Conservation (phyloP, 1,140 invertebrate genomes). For the Drosophila kepulauana region DNA sequence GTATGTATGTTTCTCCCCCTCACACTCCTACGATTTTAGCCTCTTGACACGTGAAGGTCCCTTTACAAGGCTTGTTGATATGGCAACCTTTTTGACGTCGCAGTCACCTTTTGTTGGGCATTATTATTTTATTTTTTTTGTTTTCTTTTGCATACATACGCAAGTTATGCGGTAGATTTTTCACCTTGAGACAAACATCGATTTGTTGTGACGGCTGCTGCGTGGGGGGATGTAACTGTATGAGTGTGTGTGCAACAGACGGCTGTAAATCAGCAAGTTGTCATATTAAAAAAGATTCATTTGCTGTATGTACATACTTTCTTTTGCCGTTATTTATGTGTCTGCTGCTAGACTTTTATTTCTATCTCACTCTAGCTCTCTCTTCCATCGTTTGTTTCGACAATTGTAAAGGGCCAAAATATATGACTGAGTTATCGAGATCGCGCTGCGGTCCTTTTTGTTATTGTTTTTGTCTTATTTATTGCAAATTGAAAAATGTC, state of each 20-base stretch:
- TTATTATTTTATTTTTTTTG: neutral
- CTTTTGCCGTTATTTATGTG: constrained; percentile 56
- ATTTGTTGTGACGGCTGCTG: constrained; percentile 71
- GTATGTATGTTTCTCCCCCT: neutral
- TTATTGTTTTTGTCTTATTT: constrained; percentile 50
- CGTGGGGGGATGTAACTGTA: constrained; percentile 18
- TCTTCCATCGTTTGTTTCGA: neutral
- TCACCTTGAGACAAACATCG: constrained; percentile 80
- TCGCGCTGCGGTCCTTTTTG: constrained; percentile 11
- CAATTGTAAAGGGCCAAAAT: constrained; percentile 28
- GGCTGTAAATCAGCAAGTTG: constrained; percentile 63
- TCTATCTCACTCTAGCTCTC: no score
- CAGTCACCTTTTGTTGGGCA: constrained; percentile 18
- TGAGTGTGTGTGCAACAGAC: constrained; percentile 45
- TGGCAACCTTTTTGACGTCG: constrained; percentile 47
- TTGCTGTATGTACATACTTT: constrained; percentile 38
- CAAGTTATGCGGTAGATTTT: constrained; percentile 63
- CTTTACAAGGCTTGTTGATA: constrained; percentile 42
- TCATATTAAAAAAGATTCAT: constrained; percentile 55
- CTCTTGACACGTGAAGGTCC: constrained; percentile 53
- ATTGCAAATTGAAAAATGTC: constrained; percentile 74
- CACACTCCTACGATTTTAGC: no score
- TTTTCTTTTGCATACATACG: constrained; percentile 35
- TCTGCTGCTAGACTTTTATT: constrained; percentile 37
- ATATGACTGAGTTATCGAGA: constrained; percentile 20